phyloP scores from a whole-genome alignment of 2,888 invertebrate genomes.

The Caenorhabditis sp. region DNA sequence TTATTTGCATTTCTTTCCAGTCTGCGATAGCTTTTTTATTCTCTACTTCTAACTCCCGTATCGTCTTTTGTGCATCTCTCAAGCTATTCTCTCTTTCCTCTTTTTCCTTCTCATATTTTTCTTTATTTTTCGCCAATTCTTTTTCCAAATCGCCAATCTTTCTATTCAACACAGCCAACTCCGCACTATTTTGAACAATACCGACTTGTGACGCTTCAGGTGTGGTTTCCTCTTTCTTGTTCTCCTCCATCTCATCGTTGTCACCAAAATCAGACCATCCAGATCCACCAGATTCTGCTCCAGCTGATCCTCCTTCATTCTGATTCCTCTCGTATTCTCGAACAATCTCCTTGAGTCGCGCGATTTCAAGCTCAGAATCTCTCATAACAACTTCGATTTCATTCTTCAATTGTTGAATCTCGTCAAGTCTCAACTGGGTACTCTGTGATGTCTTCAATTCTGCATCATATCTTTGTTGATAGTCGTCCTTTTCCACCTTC shows the following conservation, averaged over 20 bases:
- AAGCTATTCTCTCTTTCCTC: constrained; percentile 21
- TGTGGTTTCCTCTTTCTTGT: constrained; percentile 32
- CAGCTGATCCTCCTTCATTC: constrained; percentile 19
- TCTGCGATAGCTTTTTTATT: too few species aligned
- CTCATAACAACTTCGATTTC: constrained; percentile 6
- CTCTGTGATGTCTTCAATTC: constrained; percentile 1
- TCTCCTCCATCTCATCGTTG: constrained; percentile 30
- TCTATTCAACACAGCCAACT: constrained; percentile 25
- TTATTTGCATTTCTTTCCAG: constrained; percentile 27
- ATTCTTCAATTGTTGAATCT: neutral
- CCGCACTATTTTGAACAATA: constrained; percentile 30
- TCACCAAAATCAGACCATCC: constrained; percentile 57
- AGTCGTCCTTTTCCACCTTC: constrained; percentile 9
- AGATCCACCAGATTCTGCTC: constrained; percentile 49
- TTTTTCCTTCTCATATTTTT: constrained; percentile 19
- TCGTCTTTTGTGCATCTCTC: constrained; percentile 13
- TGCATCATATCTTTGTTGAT: constrained; percentile 3
- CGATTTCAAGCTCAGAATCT: constrained; percentile 5
- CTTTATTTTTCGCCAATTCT: constrained; percentile 26
- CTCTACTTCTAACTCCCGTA: constrained; percentile 28
- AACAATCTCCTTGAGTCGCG: constrained; percentile 6
- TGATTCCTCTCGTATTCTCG: constrained; percentile 16
- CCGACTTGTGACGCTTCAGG: constrained; percentile 14
- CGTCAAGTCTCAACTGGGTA: neutral
- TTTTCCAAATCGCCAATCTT: constrained; percentile 22